Percentiles rank a stretch among this genome's conserved stretches.
These are phyloP conservation scores for Agelas oroides DNA, from an alignment of 37 sponge, comb jelly and placozoan genomes.

Conservation along the genomic window DNA sequence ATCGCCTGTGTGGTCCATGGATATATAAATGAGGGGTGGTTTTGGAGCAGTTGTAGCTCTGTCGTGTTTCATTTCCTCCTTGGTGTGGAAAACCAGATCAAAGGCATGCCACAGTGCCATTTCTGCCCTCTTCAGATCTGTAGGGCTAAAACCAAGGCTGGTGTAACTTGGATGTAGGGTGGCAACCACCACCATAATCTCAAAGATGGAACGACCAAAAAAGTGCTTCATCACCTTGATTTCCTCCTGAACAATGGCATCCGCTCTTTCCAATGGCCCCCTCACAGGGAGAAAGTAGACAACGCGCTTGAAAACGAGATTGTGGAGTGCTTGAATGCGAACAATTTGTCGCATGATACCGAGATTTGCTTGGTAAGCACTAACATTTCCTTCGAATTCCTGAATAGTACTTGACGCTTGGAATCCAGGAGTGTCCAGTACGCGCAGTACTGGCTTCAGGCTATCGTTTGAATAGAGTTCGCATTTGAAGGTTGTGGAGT, in stretches of 20 bases:
- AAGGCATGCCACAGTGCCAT: background rate
- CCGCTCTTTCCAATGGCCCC: constrained; percentile 9
- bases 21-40: constrained; percentile 11
- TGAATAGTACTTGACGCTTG: too few species aligned
- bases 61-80: background rate
- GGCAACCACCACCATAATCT: constrained; percentile 27
- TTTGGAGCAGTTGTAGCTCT: too few species aligned
- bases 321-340: background rate
- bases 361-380: background rate
- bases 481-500: background rate
- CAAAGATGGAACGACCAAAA: constrained; percentile 28
- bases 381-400: background rate
- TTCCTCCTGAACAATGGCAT: background rate
- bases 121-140: background rate
- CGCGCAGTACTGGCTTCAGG: background rate
- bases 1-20: background rate
- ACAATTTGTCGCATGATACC: constrained; percentile 15
- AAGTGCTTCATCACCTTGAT: constrained; percentile 5
- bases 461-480: constrained; percentile 13
- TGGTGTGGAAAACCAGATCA: background rate
- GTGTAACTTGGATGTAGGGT: background rate
- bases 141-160: background rate
- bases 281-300: constrained; percentile 40
- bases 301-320: constrained; percentile 13
- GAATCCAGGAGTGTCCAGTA: constrained; percentile 39